Base-by-base conservation (phyloP, 2,888 invertebrate species). In the Halocaridina rubra region DNA sequence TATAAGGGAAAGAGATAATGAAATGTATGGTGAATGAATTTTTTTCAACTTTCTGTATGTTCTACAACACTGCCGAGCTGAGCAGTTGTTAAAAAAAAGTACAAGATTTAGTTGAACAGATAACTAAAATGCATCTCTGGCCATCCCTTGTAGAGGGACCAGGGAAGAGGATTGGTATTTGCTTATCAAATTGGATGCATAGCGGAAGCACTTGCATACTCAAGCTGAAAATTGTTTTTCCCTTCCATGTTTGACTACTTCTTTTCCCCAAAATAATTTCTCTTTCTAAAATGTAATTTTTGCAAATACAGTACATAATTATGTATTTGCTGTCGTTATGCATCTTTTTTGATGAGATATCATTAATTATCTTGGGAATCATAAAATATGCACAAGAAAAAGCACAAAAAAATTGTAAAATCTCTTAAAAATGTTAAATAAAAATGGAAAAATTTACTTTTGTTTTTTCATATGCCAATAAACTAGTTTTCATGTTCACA, bases 111-210 rank as follows among this genome's bases (percentile, higher is more conserved):
- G 69, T 78, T 84, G 53, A 72, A 71, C 29, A 27, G 16, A 29
- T 27, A 77, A 8, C 22, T 10, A 59, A 30, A 57, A 24, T 39
- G 61, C 33, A 72, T 59, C 72, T 84, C 82, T 84, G 77, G 78
- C 78, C 71, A 71, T 78, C 69, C 82, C 27, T 61, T 75, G 27
- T 71, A 84, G 82, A 84, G 78, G 77, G 82, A 78, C 82, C 82
- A 84, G 78, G 61, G 72, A 77, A 84, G 82, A 84, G 82, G 82
- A 84, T 84, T 84, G 82, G 82, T 78, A 69, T 81, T 30, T 71
- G 57, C 78, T 61, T 69, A 61, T 84, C 78, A 72, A 57, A 61
- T 33, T 71, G 78, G 82, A 78, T 84, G 82, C 82, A 84, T 84
- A 72, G 61, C 72, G 78, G 57, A 78, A 72, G 32, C 64, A 72